A percentile compares a stretch with the other conserved stretches of the same genome.
Evolutionary conservation across 2,888 invertebrate species (phyloP).

Genomic region (Hyalella azteca): DNA sequence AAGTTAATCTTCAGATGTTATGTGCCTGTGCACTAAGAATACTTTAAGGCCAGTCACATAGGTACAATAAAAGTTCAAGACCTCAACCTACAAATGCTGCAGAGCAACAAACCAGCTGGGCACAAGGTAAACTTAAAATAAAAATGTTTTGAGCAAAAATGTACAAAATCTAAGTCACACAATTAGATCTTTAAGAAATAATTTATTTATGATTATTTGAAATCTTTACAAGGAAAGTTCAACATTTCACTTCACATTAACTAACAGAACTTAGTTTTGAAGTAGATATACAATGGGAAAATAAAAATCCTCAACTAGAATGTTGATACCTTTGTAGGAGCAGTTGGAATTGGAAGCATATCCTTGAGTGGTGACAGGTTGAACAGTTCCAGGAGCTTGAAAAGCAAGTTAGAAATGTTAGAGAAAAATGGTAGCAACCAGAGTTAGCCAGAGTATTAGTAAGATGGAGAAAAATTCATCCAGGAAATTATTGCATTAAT

Average conservation of each 20-base stretch:
- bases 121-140: not conserved
- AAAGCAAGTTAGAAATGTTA: conserved; percentile 7
- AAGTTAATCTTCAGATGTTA: too few species aligned
- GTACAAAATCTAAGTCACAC: not conserved
- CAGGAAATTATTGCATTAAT: too few species aligned
- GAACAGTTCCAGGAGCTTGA: conserved; percentile 1
- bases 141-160: not conserved
- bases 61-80: too few species aligned
- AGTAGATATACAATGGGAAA: not conserved
- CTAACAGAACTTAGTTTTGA: too few species aligned
- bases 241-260: too few species aligned
- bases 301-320: not conserved
- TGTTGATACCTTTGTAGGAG: not conserved
- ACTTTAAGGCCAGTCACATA: too few species aligned
- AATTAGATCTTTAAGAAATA: not conserved
- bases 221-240: not conserved
- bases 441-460: not conserved
- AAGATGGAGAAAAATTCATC: too few species aligned
- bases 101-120: too few species aligned
- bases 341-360: not conserved
- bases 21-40: too few species aligned
- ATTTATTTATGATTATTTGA: not conserved
- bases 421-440: not conserved
- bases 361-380: not conserved
- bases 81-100: too few species aligned